A percentile compares a stretch with the other conserved stretches of the same genome.
Conservation (phyloP, 2,888 invertebrate species). For the Mellilla xanthometata region DNA sequence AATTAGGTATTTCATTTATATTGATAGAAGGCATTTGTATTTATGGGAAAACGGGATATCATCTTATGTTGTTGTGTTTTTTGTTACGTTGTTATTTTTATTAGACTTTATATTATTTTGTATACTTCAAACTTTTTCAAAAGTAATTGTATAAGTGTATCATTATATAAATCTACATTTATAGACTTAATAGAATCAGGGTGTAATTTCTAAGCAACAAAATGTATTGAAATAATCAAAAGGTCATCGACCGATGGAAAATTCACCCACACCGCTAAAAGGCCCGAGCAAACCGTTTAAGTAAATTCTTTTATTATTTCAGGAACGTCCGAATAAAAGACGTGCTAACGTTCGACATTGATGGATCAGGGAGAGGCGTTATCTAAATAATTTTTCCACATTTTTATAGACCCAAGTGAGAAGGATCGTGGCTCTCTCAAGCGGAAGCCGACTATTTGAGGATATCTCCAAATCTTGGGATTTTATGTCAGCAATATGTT, state of each 20-base stretch:
- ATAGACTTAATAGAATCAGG: too few species aligned
- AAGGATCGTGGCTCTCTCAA: constrained; percentile 55
- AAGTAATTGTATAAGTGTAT: too few species aligned
- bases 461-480: constrained; percentile 73
- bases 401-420: constrained; percentile 55
- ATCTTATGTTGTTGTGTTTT: too few species aligned
- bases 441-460: constrained; percentile 73
- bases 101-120: too few species aligned
- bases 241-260: constrained; percentile 4
- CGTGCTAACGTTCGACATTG: constrained; percentile 55
- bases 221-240: neutral
- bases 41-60: constrained; percentile 12
- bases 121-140: too few species aligned
- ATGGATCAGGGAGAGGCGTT: constrained; percentile 61
- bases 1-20: constrained; percentile 27
- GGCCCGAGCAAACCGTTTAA: constrained; percentile 9
- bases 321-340: constrained; percentile 26
- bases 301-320: constrained; percentile 18
- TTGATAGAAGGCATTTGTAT: constrained; percentile 26
- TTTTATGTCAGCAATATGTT: constrained; percentile 79
- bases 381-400: constrained; percentile 70
- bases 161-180: too few species aligned
- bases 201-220: too few species aligned
- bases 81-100: too few species aligned
- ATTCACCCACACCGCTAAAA: constrained; percentile 7